Evolutionary conservation across 1,140 invertebrate genomes (phyloP), one percentile per base, ranked within the genome.

Genomic region (Drosophila neocordata): DNA sequence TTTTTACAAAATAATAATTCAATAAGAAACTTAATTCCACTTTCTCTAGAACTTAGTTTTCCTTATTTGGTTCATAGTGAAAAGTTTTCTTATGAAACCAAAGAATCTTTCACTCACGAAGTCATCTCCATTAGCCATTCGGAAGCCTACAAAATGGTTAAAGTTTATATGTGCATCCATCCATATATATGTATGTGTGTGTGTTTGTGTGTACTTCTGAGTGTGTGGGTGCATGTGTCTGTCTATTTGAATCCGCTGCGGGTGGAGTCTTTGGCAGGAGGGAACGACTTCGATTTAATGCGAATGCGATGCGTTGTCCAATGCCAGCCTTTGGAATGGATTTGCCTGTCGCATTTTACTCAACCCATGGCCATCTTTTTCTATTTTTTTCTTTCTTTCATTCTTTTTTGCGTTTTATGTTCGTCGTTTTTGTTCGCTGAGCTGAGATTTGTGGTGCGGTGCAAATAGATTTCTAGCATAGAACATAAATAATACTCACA

Each of bases 361-460:
- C 35, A 52, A 65, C 38, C 64, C 66, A 41, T 75, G 67, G 74
- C 52, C 44, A 53, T 65, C 34, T 24, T 24, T 52, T 62, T 11
- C 67, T 44, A 52, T 41, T 70, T 63, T 24, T 57, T 58, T 67
- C 76, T 77, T 84, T 59, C 56, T 66, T 24, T 24, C 4, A 2
- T 24, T 24, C 4, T 24, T 1, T 24, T 31, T 31, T 31, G 27
- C 27, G 27, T 31, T 31, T 31, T 31, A 31, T 31, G 27, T 7
- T 31, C 27, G 27, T 31, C 27, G 27, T 77, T 65, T 79, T 76
- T 70, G 63, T 67, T 74, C 81, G 79, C 80, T 81, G 71, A 89
- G 85, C 80, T 85, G 85, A 89, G 85, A 89, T 89, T 89, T 89
- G 85, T 89, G 85, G 85, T 89, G 85, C 75, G 85, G 85, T 85